Base-by-base conservation (phyloP, 1,140 invertebrate genomes). In the Pemphigus obesinymphae region DNA sequence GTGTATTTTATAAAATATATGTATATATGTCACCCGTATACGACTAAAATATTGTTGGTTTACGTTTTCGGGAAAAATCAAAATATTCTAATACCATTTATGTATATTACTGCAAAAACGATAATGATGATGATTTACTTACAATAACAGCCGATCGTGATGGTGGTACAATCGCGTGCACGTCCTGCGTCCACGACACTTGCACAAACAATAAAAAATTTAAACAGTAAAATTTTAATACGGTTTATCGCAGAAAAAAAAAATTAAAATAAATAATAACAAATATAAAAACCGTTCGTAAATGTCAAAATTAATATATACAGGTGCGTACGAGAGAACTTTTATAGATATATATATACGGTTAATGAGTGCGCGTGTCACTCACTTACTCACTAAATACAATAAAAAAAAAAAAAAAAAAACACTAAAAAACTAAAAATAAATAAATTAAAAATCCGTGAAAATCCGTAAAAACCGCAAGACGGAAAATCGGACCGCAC, bases 131-230 rank as follows among this genome's bases (percentile, higher is more conserved):
- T n/a, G 17, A 31, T 73, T 70, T 73, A 73, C 70, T 73, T 73
- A 73, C 70, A n/a, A 48, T 31, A 31, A 73, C 70, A 73, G 45
- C 43, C 45, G 70, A 50, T 50, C 70, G 70, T 4, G 29, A 13
- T 31, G 70, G 8, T 26, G n/a, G 40, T 70, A 48, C 43, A 29
- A 45, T 72, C 68, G n/a, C 70, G 43, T 3, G 20, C 70, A 50
- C 70, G 45, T 73, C 70, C 70, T 73, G 70, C 70, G 43, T 73
- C 45, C 70, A 48, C 70, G 70, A 73, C 70, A 73, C 70, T 73
- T 73, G 70, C 70, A 73, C 70, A 73, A 73, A 73, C 45, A 73
- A 48, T 73, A 45, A 50, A 17, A 72, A n/a, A 72, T 48, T 70
- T 70, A 40, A 45, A 70, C 66, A 23, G 13, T 70, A 13, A 70